Conservation (phyloP, 1,140 invertebrate species). For the Nebria ingens region DNA sequence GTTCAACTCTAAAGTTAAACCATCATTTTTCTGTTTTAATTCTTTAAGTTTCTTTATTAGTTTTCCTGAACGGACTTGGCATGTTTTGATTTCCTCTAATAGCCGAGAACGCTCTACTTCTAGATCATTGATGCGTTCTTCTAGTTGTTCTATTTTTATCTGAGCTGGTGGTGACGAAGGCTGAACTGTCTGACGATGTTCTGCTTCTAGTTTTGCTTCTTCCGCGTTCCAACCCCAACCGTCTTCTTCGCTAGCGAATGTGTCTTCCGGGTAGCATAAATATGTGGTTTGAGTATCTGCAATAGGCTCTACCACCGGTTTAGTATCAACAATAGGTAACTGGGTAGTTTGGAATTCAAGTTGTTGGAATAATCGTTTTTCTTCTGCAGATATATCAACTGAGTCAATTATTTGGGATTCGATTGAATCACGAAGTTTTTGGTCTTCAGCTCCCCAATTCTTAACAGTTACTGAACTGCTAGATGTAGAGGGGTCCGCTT, state of each 20-base stretch:
- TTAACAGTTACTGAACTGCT: no score
- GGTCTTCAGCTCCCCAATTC: not conserved
- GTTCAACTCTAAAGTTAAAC: conserved; percentile 44
- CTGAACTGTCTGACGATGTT: conserved; percentile 22
- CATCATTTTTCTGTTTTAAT: conserved; percentile 53
- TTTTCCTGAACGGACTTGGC: conserved; percentile 55
- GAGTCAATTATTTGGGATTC: conserved; percentile 21
- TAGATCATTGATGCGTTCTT: conserved; percentile 34
- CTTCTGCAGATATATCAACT: conserved; percentile 11
- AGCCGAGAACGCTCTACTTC: conserved; percentile 38
- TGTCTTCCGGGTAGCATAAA: conserved; percentile 29
- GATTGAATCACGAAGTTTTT: not conserved
- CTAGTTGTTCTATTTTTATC: conserved; percentile 21
- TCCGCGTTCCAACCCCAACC: conserved; percentile 46
- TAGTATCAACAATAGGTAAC: not conserved
- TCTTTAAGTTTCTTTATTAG: conserved; percentile 65
- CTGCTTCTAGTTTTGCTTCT: conserved; percentile 36
- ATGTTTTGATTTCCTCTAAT: conserved; percentile 44
- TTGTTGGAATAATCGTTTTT: conserved; percentile 15
- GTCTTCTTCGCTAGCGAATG: conserved; percentile 36
- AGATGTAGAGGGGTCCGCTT: no score
- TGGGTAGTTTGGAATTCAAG: conserved; percentile 10
- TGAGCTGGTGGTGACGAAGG: conserved; percentile 18
- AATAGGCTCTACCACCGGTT: conserved; percentile 16
- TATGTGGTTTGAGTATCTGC: conserved; percentile 41